Percentiles rank a stretch among this genome's conserved stretches.
Conservation (phyloP, 2,113 vertebrate genomes). For the Halichoerus grypus region DNA sequence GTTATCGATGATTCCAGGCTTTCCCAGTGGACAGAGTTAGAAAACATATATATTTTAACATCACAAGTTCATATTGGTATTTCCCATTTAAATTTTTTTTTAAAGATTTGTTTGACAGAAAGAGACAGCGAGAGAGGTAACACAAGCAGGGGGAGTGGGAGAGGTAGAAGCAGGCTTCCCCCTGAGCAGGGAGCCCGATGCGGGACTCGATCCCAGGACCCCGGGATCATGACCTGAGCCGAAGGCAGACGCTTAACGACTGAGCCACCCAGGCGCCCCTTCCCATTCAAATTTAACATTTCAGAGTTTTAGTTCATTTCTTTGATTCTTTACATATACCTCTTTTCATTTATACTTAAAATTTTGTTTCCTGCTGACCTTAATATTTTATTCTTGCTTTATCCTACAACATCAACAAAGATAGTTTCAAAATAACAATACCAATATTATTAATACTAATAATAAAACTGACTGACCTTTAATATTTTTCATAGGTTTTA, state of each 20-base stretch:
- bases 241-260: no score
- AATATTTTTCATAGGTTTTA: neutral
- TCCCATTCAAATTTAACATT: neutral
- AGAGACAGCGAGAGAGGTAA: no score
- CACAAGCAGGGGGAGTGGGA: no score
- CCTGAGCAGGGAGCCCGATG: no score
- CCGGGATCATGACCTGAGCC: no score
- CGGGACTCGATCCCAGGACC: no score
- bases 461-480: neutral
- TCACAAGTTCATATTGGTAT: neutral
- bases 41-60: neutral
- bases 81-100: neutral
- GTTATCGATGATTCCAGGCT: neutral
- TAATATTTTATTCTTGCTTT: slow-evolving; percentile 17
- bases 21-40: neutral
- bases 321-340: neutral
- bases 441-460: neutral
- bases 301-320: neutral
- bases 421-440: neutral
- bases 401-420: neutral
- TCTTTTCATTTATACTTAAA: neutral
- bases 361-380: neutral
- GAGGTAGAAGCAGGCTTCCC: no score
- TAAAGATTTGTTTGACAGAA: no score
- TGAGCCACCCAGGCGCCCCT: neutral